Evolutionary conservation across 2,888 invertebrate species (phyloP).

Genomic region (Ypsolopha scabrella): DNA sequence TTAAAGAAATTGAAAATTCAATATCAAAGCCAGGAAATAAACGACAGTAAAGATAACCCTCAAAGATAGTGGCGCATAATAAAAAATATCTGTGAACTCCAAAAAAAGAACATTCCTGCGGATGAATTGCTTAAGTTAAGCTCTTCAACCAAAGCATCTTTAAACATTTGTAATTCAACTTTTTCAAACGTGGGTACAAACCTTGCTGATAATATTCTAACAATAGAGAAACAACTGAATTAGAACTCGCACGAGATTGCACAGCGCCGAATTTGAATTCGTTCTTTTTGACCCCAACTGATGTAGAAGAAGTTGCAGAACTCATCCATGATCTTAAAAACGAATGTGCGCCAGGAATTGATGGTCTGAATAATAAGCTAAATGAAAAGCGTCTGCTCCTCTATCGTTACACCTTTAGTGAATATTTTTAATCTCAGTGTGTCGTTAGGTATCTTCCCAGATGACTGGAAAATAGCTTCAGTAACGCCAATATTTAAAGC

Average conservation of each 20-base stretch:
- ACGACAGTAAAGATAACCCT: background rate
- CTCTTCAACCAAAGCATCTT: background rate
- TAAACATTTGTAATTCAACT: background rate
- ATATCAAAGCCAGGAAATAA: background rate
- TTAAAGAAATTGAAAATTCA: background rate
- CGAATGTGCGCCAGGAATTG: background rate
- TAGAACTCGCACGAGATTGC: background rate
- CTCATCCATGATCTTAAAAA: background rate
- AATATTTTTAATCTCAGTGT: constrained; percentile 3
- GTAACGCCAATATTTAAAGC: background rate
- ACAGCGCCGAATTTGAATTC: background rate
- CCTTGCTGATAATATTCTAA: background rate
- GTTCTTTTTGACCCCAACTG: background rate
- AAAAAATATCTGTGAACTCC: background rate
- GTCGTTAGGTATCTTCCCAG: background rate
- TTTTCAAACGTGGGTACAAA: background rate
- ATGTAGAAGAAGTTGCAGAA: background rate
- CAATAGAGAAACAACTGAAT: background rate
- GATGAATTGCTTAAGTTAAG: background rate
- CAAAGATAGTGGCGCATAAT: too few species aligned
- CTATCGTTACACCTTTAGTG: background rate
- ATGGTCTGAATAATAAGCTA: background rate
- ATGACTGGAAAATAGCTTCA: background rate
- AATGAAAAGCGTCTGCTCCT: too few species aligned
- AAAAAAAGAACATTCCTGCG: background rate